Evolutionary conservation across 2,113 vertebrate genomes (phyloP).

Genomic region (Ophthalmolycus amberensis): DNA sequence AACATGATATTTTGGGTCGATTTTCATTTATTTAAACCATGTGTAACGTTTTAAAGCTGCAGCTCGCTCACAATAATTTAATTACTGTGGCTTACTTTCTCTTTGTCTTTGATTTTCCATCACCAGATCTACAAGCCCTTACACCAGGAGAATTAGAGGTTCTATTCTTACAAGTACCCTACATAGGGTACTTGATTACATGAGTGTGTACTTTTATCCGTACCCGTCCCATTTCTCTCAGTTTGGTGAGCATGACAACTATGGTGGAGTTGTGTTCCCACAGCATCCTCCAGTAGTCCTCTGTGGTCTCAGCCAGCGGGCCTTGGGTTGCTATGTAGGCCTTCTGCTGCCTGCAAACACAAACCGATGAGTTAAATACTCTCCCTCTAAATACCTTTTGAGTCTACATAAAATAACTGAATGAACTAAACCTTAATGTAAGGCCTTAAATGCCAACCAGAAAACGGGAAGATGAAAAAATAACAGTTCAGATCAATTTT

Average conservation of each 20-base stretch:
- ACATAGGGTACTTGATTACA: not conserved
- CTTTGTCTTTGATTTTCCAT: too few species aligned
- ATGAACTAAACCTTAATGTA: not conserved
- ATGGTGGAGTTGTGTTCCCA: conserved; percentile 99
- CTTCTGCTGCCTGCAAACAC: conserved; percentile 90
- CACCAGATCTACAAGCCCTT: not conserved
- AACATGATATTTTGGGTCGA: too few species aligned
- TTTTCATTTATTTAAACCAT: too few species aligned
- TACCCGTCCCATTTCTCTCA: conserved; percentile 99
- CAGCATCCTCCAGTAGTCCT: conserved; percentile 99
- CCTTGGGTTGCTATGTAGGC: conserved; percentile 98
- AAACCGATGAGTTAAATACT: conserved; percentile 21
- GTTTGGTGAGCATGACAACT: conserved; percentile 98
- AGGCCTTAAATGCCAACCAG: not conserved
- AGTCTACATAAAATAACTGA: not conserved
- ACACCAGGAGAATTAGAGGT: not conserved
- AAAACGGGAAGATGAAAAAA: too few species aligned
- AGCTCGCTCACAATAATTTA: too few species aligned
- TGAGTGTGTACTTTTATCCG: conserved; percentile 39
- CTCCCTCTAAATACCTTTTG: not conserved
- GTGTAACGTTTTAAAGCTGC: too few species aligned
- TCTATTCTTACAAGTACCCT: not conserved
- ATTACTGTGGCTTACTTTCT: too few species aligned
- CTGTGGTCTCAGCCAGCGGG: conserved; percentile 96
- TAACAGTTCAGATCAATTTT: not conserved